Evolutionary conservation across 2,113 vertebrate genomes (phyloP).

Genomic region (Nematolebias whitei): DNA sequence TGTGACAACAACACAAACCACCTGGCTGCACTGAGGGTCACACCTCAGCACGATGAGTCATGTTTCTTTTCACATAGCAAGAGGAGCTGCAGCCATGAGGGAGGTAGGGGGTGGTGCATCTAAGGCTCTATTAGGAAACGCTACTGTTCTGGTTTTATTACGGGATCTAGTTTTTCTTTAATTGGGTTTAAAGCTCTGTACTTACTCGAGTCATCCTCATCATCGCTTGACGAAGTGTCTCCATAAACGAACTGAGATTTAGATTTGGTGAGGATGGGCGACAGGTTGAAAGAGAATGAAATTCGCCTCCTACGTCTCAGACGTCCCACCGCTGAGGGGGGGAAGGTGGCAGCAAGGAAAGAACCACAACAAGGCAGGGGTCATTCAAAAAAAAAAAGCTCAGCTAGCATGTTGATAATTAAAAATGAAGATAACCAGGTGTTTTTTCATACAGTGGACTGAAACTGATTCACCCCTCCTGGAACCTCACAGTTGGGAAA

Average conservation of each 20-base stretch:
- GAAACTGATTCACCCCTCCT: background rate
- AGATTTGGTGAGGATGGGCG: conserved; percentile 91
- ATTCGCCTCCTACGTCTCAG: conserved; percentile 84
- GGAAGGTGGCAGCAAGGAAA: conserved; percentile 39
- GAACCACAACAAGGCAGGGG: conserved; percentile 65
- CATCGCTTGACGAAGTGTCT: conserved; percentile 92
- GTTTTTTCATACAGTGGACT: background rate
- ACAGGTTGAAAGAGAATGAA: conserved; percentile 93
- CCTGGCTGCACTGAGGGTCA: background rate
- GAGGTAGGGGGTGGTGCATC: background rate
- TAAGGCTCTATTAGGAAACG: conserved; percentile 11
- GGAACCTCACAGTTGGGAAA: background rate
- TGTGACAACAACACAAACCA: conserved; percentile 1
- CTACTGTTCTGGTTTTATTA: conserved; percentile 17
- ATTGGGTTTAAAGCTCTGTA: conserved; percentile 48
- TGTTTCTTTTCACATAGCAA: no score
- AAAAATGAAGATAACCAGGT: background rate
- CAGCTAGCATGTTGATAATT: background rate
- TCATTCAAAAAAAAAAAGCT: conserved; percentile 22
- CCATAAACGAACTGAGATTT: conserved; percentile 86
- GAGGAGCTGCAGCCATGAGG: background rate
- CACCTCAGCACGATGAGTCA: no score
- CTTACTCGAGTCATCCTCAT: conserved; percentile 91
- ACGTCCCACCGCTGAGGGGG: conserved; percentile 76
- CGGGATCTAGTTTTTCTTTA: conserved; percentile 40